These are phyloP conservation scores for Eutrigla gurnardus DNA, from an alignment of 2,797 vertebrate genomes.

Conservation along the genomic window DNA sequence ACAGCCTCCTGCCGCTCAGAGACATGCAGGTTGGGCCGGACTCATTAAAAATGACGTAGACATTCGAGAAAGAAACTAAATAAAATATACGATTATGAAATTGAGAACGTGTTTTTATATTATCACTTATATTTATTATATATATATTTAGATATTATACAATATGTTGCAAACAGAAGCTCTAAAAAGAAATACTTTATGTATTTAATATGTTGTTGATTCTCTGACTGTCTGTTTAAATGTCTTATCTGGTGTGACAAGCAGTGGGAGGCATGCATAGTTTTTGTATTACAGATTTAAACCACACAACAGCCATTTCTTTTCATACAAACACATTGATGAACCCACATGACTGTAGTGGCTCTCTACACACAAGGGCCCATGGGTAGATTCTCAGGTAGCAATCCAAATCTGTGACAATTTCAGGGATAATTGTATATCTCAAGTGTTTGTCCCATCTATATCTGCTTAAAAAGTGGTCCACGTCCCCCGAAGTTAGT, in stretches of 20 bases:
- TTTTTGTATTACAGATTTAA: not conserved
- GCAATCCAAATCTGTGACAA: conserved; percentile 18
- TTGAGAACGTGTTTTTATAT: not conserved
- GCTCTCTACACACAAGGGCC: conserved; percentile 33
- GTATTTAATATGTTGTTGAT: not conserved
- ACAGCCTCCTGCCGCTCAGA: conserved; percentile 52
- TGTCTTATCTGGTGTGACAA: not conserved
- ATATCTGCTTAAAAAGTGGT: conserved; percentile 28
- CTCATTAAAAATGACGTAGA: conserved; percentile 65
- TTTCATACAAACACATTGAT: not conserved
- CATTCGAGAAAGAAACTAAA: conserved; percentile 39
- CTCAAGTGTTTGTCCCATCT: conserved; percentile 15
- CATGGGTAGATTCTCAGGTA: conserved; percentile 24
- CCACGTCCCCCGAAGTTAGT: conserved; percentile 44
- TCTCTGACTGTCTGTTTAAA: not conserved
- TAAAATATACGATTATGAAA: conserved; percentile 36
- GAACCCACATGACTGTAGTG: conserved; percentile 1
- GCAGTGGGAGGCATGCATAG: not conserved
- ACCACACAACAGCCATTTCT: not conserved
- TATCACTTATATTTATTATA: not conserved
- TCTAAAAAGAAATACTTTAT: not conserved
- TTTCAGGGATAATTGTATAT: not conserved
- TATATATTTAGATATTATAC: not conserved
- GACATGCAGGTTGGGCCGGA: conserved; percentile 49
- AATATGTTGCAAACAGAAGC: conserved; percentile 20